Base-by-base conservation (phyloP, 92 coral and sea anemone genomes). In the Umimayanthus chanpuru region DNA sequence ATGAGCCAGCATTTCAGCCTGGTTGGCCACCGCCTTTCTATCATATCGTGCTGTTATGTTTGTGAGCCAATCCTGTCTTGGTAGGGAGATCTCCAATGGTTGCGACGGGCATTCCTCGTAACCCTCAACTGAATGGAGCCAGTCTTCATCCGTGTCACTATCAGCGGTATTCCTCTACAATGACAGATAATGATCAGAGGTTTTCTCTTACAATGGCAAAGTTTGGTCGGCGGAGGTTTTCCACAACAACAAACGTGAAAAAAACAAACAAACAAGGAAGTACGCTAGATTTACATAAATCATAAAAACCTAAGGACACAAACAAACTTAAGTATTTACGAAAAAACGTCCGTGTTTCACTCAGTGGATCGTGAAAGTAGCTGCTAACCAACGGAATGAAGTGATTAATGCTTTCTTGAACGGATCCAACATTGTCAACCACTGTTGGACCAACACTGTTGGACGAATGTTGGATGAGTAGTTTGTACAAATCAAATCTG, bases 21-120 rank as follows among this genome's bases (percentile, higher is more conserved):
- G 81, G 81, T 49, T n/a, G 47, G 81, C 21, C 29, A 40, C 20
- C 3, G 81, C 81, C n/a, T 47, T 28, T 18, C 61, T 25, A 41
- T 87, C 88, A 89, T 92, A 94, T 26, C 91, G 73, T 0, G 86
- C 90, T 11, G 88, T 91, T 56, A 94, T 43, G 30, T 75, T 89
- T 56, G 82, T 58, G 47, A 91, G 91, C 94, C 89, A 94, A 81
- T 94, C 96, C 81, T 94, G 98, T 44, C 96, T 91, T 72, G 98
- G 98, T 38, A 94, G 86, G 49, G 89, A 81, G 4, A 94, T 92
- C 81, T 93, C 98, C 18, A 94, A 88, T 55, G 93, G 92, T 11
- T 93, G 89, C 50, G 98, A 94, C 32, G 90, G 73, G 68, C 94
- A 49, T 79, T 93, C 98, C 55, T 89, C 96, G 28, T 88, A 93